Percentiles rank a stretch among this genome's conserved stretches.
phyloP scores from a whole-genome alignment of 2,113 vertebrate genomes.

The Vireo altiloquus region DNA sequence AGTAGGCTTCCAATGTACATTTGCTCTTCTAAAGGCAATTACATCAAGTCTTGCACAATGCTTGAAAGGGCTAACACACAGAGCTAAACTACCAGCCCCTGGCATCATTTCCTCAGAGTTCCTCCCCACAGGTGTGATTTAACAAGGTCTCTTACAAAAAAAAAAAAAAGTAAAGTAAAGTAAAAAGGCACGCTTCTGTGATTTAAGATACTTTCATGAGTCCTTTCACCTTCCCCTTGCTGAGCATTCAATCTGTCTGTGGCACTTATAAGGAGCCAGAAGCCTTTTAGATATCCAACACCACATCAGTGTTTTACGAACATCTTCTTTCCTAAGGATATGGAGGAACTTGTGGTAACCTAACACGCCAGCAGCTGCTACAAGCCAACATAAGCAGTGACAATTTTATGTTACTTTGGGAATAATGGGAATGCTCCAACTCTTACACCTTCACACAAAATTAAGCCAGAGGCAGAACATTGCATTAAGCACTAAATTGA shows the following conservation, averaged over 20 bases:
- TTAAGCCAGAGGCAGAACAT: not conserved
- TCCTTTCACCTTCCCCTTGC: not conserved
- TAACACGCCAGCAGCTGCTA: fast-evolving
- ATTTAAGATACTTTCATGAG: not conserved
- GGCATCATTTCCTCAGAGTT: not conserved
- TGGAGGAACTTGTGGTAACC: not conserved
- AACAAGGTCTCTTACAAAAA: not conserved
- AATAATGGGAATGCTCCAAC: not conserved
- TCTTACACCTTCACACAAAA: not conserved
- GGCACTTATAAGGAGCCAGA: not conserved
- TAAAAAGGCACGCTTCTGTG: not conserved
- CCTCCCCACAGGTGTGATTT: not conserved
- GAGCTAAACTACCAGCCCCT: not conserved
- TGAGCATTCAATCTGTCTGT: not conserved
- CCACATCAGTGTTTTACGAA: not conserved
- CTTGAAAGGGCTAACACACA: not conserved
- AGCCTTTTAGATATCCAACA: not conserved
- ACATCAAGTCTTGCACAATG: not conserved
- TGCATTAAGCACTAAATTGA: not conserved
- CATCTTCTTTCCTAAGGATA: not conserved
- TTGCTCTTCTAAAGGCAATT: not conserved
- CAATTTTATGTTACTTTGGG: not conserved
- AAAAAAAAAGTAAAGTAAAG: no score
- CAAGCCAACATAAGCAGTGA: not conserved
- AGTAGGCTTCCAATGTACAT: not conserved